Conservation (phyloP, 2,888 invertebrate genomes). For the Caenorhabditis sp. region DNA sequence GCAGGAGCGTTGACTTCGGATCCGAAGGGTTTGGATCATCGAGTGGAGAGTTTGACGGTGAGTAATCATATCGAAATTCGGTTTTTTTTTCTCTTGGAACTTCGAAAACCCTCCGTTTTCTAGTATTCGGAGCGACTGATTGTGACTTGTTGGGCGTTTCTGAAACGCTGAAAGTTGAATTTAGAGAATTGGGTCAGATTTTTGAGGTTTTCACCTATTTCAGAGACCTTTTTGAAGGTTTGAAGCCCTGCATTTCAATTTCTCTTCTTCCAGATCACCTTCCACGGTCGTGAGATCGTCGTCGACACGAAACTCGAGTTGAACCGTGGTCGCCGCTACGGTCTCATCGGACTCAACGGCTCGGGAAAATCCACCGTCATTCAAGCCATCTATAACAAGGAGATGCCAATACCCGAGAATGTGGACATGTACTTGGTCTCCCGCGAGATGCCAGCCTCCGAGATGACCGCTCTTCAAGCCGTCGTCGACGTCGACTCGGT, state of each 20-base stretch:
- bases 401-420: slow-evolving; percentile 96
- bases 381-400: slow-evolving; percentile 92
- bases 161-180: no score
- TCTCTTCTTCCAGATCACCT: slow-evolving; percentile 88
- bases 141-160: no score
- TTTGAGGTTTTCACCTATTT: background rate
- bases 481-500: slow-evolving; percentile 99
- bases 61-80: no score
- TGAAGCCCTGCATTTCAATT: background rate
- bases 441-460: slow-evolving; percentile 98
- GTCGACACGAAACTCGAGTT: slow-evolving; percentile 96
- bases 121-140: no score
- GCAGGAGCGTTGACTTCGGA: slow-evolving; percentile 97
- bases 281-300: slow-evolving; percentile 96
- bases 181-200: no score
- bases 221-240: no score
- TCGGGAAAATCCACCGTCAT: slow-evolving; percentile 96
- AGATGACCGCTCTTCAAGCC: slow-evolving; percentile 93
- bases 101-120: no score
- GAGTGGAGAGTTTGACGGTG: slow-evolving; percentile 87
- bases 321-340: slow-evolving; percentile 97
- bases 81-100: no score
- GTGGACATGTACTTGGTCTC: slow-evolving; percentile 94
- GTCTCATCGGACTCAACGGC: slow-evolving; percentile 97
- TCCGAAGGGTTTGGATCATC: slow-evolving; percentile 95